Percentiles rank a stretch among this genome's conserved stretches.
phyloP scores from a whole-genome alignment of 1,140 invertebrate genomes.

The Matsumurasca onukii region DNA sequence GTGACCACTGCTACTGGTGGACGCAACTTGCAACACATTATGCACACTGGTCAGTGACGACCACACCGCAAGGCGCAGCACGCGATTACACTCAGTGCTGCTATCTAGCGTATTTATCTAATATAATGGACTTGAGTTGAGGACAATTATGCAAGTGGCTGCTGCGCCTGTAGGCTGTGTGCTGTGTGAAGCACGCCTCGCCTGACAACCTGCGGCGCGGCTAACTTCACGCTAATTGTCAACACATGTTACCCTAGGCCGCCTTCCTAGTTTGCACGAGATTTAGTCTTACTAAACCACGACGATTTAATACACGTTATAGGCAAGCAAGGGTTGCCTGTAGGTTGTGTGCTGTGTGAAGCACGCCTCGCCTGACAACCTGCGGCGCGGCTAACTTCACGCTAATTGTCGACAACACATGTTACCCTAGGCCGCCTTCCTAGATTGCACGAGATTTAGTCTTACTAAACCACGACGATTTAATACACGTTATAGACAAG shows the following conservation, averaged over 20 bases:
- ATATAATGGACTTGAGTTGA: constrained; percentile 14
- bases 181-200: not conserved
- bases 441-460: too few relatives aligned
- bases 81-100: not conserved
- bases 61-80: not conserved
- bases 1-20: too few relatives aligned
- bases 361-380: not conserved
- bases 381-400: constrained; percentile 1
- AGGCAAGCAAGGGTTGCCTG: not conserved
- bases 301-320: too few relatives aligned
- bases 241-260: too few relatives aligned
- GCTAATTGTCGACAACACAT: too few relatives aligned
- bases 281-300: too few relatives aligned
- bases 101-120: constrained; percentile 21
- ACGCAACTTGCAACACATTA: too few relatives aligned
- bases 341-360: not conserved
- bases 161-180: constrained; percentile 8
- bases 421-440: too few relatives aligned
- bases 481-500: not conserved
- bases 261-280: too few relatives aligned
- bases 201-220: not conserved
- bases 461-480: too few relatives aligned
- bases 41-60: not conserved
- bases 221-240: too few relatives aligned
- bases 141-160: constrained; percentile 14